A percentile compares a stretch with the other conserved stretches of the same genome.
Evolutionary conservation across 2,797 vertebrate species (phyloP).

Genomic region (Pseudocheirus occidentalis): DNA sequence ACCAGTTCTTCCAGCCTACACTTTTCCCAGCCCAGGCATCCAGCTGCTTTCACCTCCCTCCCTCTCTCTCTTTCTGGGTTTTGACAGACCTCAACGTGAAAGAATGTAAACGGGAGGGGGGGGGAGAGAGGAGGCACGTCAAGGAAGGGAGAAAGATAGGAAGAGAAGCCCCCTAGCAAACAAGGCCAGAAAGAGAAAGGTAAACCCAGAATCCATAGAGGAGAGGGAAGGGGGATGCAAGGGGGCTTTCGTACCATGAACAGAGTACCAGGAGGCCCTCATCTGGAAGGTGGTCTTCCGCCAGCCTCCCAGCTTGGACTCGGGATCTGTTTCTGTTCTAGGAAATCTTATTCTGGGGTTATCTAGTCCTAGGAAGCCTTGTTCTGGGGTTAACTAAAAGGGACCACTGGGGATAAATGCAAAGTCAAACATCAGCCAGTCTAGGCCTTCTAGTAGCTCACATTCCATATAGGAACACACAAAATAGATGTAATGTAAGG

Average conservation of each 20-base stretch:
- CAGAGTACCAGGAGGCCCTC: not conserved
- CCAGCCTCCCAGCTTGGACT: not conserved
- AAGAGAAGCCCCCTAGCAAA: not conserved
- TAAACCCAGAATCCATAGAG: not conserved
- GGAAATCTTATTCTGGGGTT: not conserved
- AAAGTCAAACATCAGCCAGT: not conserved
- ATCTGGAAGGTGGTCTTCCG: not conserved
- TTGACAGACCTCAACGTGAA: conserved; percentile 43
- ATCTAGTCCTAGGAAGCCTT: not conserved
- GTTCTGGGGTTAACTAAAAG: not conserved
- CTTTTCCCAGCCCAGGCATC: not conserved
- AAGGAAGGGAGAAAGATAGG: not conserved
- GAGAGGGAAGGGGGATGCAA: not conserved
- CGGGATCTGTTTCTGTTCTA: not conserved
- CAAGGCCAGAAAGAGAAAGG: not conserved
- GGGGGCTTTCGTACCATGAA: not conserved
- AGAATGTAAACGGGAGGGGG: conserved; percentile 28
- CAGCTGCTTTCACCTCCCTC: not conserved
- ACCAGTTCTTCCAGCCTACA: conserved; percentile 74
- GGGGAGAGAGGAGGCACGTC: not conserved
- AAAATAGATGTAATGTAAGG: not conserved
- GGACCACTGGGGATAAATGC: not conserved
- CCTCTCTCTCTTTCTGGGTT: conserved; percentile 41
- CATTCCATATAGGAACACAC: not conserved
- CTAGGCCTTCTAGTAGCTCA: not conserved